These are phyloP conservation scores for Aphelenchoides fujianensis DNA, from an alignment of 1,140 invertebrate species.

Conservation along the genomic window DNA sequence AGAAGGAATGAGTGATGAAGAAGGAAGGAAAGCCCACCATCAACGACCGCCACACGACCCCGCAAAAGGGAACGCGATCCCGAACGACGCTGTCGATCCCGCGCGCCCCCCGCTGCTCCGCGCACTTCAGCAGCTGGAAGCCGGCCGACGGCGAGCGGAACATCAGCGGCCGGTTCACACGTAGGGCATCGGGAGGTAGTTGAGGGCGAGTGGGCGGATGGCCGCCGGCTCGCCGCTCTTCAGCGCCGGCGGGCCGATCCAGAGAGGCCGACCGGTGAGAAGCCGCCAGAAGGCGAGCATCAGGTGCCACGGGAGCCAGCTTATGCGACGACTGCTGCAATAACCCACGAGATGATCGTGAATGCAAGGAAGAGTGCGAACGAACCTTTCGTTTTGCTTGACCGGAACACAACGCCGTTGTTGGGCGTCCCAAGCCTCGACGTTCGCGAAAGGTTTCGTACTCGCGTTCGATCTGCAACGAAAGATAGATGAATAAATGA, in stretches of 20 bases:
- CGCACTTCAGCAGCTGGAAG: background rate
- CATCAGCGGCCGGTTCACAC: background rate
- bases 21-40: background rate
- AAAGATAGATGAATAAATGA: background rate
- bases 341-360: too few relatives aligned
- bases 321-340: background rate
- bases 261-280: constrained; percentile 3
- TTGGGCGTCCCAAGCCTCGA: constrained; percentile 16
- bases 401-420: constrained; percentile 7
- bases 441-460: constrained; percentile 5
- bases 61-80: background rate
- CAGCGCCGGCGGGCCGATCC: background rate
- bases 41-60: background rate
- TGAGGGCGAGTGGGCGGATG: background rate
- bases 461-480: constrained; percentile 19
- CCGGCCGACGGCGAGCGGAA: background rate
- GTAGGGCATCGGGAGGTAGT: constrained; percentile 1
- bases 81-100: background rate
- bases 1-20: background rate
- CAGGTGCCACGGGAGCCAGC: background rate
- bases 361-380: background rate
- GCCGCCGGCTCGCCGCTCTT: background rate
- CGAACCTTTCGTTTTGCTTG: constrained; percentile 1
- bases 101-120: background rate
- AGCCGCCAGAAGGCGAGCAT: background rate